These are phyloP conservation scores for Saimiri boliviensis DNA, from an alignment of 2,113 vertebrate species.

Conservation along the genomic window DNA sequence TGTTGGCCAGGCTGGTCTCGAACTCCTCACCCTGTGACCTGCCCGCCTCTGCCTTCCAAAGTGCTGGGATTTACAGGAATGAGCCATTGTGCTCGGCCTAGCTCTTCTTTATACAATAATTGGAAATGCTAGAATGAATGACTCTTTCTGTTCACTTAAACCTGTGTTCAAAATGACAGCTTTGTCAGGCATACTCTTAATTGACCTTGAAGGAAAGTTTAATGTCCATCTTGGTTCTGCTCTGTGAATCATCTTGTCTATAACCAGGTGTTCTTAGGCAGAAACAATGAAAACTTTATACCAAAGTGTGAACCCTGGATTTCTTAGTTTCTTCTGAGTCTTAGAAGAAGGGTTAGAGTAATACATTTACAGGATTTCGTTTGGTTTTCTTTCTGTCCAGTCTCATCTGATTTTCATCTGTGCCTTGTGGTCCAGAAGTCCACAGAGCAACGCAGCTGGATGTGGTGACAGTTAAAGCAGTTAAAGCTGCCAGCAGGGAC, in stretches of 20 bases:
- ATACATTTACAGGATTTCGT: constrained; percentile 8
- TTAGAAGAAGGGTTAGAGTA: constrained; percentile 17
- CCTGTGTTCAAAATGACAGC: constrained; percentile 26
- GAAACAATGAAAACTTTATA: constrained; percentile 9
- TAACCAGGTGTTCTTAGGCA: background rate
- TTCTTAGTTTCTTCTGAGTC: constrained; percentile 29
- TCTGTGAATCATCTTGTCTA: constrained; percentile 29
- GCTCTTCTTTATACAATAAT: background rate
- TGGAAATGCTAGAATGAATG: constrained; percentile 15
- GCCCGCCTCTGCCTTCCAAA: no score
- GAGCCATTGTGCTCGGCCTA: background rate
- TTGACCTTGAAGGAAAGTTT: constrained; percentile 41
- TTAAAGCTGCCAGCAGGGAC: background rate
- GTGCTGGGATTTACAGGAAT: no score
- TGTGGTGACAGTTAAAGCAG: background rate
- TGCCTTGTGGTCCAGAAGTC: background rate
- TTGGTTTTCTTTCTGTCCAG: constrained; percentile 25
- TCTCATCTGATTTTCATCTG: constrained; percentile 28
- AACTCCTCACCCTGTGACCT: no score
- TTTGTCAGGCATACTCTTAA: background rate
- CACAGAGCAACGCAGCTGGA: constrained; percentile 12
- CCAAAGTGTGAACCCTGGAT: background rate
- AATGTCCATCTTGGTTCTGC: constrained; percentile 32
- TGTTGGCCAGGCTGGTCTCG: no score
- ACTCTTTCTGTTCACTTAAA: constrained; percentile 9